A percentile compares a stretch with the other conserved stretches of the same genome.
Evolutionary conservation across 2,113 vertebrate genomes (phyloP).

Genomic region (Crotalus viridis): DNA sequence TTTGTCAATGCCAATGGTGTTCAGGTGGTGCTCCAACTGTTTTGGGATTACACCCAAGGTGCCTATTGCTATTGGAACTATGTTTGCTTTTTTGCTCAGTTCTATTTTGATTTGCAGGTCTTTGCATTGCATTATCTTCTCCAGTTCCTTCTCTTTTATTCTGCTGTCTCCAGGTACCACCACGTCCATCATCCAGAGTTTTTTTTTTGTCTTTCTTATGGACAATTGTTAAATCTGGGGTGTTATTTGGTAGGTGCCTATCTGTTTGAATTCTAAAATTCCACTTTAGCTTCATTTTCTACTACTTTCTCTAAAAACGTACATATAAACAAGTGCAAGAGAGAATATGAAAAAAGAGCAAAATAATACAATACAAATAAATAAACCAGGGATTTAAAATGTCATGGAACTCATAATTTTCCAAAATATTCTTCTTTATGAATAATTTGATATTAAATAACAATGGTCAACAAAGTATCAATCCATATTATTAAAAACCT

Average conservation of each 20-base stretch:
- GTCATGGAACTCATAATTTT: background rate
- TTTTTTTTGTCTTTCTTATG: background rate
- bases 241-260: background rate
- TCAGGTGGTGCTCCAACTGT: no score
- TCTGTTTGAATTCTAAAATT: background rate
- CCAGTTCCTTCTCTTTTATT: no score
- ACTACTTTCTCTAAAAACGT: background rate
- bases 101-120: no score
- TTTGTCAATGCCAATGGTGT: no score
- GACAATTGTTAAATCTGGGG: background rate
- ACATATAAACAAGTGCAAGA: background rate
- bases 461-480: background rate
- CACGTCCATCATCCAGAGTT: background rate
- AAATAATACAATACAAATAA: background rate
- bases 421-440: background rate
- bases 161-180: no score
- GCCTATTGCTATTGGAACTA: no score
- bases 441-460: background rate
- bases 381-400: background rate
- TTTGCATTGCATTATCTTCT: no score
- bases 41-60: no score
- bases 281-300: background rate
- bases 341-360: background rate
- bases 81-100: no score
- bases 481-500: background rate